A percentile compares a stretch with the other conserved stretches of the same genome.
These are phyloP conservation scores for Dendrocincla tyrannina DNA, from an alignment of 2,797 vertebrate species.

Conservation along the genomic window DNA sequence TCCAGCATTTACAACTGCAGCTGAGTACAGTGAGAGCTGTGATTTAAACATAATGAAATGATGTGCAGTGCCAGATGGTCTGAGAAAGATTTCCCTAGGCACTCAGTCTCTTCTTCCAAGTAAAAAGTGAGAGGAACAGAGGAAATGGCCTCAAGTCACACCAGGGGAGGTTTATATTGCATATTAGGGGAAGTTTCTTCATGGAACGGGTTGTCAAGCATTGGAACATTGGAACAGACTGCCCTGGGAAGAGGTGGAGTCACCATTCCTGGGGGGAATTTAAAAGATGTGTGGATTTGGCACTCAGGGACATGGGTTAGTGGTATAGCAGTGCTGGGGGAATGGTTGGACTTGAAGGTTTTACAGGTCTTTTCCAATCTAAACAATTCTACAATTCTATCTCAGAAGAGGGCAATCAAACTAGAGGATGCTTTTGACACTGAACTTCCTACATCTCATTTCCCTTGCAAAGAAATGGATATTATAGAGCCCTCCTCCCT, in stretches of 20 bases:
- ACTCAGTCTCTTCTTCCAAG: not conserved
- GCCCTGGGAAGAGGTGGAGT: not conserved
- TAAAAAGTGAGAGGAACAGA: not conserved
- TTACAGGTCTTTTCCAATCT: not conserved
- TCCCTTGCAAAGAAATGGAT: not conserved
- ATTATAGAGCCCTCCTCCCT: not conserved
- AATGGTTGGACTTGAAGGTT: not conserved
- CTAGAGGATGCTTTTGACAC: not conserved
- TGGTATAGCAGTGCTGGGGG: not conserved
- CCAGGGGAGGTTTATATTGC: not conserved
- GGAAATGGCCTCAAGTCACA: not conserved
- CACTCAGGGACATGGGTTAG: not conserved
- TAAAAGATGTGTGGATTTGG: not conserved
- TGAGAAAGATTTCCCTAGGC: not conserved
- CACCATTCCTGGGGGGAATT: not conserved
- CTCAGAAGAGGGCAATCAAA: not conserved
- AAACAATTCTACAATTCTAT: not conserved
- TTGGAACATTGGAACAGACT: not conserved
- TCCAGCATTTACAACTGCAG: not conserved
- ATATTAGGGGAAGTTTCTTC: not conserved
- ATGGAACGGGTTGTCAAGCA: not conserved
- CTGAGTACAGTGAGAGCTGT: not conserved
- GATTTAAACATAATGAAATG: not conserved
- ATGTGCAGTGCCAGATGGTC: not conserved
- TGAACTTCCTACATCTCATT: not conserved